A percentile compares a stretch with the other conserved stretches of the same genome.
Evolutionary conservation across 1,140 invertebrate species (phyloP).

Genomic region (Pachypeltis micranthus): DNA sequence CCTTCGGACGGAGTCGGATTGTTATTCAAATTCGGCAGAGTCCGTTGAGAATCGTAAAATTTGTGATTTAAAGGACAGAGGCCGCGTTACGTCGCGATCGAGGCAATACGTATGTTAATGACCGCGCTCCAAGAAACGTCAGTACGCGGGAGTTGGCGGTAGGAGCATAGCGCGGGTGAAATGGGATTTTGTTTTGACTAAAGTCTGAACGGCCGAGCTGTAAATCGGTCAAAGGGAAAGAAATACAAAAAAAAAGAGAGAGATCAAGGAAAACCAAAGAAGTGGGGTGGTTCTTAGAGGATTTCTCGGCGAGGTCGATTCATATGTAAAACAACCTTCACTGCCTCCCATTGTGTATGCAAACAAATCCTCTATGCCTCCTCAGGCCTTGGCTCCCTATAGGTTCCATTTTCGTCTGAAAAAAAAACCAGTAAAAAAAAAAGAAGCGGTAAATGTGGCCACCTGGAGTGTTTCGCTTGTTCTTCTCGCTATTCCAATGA

Average conservation of each 20-base stretch:
- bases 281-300: neutral
- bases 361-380: neutral
- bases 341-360: neutral
- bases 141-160: too few relatives aligned
- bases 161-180: too few relatives aligned
- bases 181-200: neutral
- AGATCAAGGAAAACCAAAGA: neutral
- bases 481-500: too few relatives aligned
- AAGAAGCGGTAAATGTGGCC: too few relatives aligned
- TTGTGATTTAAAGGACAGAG: neutral
- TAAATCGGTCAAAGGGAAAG: neutral
- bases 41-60: neutral
- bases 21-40: neutral
- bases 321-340: neutral
- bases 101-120: neutral
- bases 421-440: too few relatives aligned
- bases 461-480: too few relatives aligned
- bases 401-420: neutral
- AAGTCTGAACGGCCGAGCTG: neutral
- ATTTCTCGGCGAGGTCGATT: neutral
- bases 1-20: neutral
- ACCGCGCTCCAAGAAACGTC: neutral
- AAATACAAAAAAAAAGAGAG: neutral
- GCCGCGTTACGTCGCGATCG: neutral
- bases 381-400: neutral